phyloP scores from a whole-genome alignment of 2,797 vertebrate genomes.

The Gorsachius magnificus region DNA sequence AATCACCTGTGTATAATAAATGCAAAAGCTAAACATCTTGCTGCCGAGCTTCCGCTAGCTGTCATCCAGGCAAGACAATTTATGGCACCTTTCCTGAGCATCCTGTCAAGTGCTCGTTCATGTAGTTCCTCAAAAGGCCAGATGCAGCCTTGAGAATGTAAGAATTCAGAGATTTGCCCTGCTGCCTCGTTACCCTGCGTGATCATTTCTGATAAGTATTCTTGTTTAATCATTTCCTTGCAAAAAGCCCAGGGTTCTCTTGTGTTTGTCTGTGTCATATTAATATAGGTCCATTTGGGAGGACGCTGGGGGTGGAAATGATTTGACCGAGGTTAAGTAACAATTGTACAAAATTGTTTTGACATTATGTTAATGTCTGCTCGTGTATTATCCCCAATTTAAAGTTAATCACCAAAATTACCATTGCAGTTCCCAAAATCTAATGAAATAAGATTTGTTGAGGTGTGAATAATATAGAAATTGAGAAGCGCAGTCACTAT shows the following conservation, averaged over 20 bases:
- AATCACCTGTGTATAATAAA: conserved; percentile 26
- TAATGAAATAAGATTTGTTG: conserved; percentile 72
- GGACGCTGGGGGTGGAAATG: conserved; percentile 34
- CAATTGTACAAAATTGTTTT: conserved; percentile 76
- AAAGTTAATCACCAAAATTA: conserved; percentile 77
- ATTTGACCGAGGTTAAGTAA: conserved; percentile 70
- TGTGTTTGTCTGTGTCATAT: conserved; percentile 42
- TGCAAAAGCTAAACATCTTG: conserved; percentile 5
- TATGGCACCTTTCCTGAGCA: conserved; percentile 27
- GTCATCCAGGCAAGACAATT: conserved; percentile 60
- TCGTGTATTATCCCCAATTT: conserved; percentile 71
- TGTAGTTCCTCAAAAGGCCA: background rate
- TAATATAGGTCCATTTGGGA: conserved; percentile 60
- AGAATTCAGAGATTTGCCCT: background rate
- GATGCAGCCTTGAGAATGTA: background rate
- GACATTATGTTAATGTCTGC: conserved; percentile 75
- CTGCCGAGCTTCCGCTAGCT: conserved; percentile 17
- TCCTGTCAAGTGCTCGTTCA: background rate
- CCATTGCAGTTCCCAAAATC: conserved; percentile 59
- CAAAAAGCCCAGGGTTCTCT: background rate
- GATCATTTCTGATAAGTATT: conserved; percentile 31
- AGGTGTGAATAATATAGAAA: conserved; percentile 70
- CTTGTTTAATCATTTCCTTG: conserved; percentile 9
- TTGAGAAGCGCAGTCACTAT: background rate
- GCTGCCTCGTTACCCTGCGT: conserved; percentile 21